These are phyloP conservation scores for Ceyx cyanopectus DNA, from an alignment of 2,113 vertebrate species.

Conservation along the genomic window DNA sequence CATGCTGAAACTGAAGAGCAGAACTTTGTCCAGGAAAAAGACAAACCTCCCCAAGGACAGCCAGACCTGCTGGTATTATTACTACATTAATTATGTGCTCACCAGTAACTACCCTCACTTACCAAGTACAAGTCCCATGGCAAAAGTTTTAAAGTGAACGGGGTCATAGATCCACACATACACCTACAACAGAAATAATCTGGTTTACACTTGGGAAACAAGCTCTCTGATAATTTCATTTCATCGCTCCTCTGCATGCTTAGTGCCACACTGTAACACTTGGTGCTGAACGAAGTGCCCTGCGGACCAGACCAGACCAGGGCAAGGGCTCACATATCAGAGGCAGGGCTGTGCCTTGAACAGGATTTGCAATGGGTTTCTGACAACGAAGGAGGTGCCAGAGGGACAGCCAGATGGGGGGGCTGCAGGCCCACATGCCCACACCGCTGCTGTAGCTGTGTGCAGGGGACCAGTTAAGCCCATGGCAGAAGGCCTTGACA, in stretches of 20 bases:
- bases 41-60: not conserved
- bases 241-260: not conserved
- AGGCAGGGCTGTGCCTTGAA: not conserved
- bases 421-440: not conserved
- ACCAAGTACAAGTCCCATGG: conserved; percentile 98
- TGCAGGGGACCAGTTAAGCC: not conserved
- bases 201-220: not conserved
- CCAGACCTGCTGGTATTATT: not conserved
- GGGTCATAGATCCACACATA: conserved; percentile 99
- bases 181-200: conserved; percentile 82
- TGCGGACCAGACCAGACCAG: not conserved
- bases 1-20: not conserved
- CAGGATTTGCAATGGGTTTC: not conserved
- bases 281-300: not conserved
- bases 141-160: conserved; percentile 98
- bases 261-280: not conserved
- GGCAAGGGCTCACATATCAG: fast-evolving
- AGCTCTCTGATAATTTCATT: not conserved
- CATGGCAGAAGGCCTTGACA: not conserved
- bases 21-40: not conserved
- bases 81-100: not conserved
- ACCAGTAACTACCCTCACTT: conserved; percentile 58
- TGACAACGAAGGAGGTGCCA: not conserved
- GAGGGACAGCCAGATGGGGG: not conserved
- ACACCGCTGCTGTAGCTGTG: fast-evolving